phyloP scores from a whole-genome alignment of 1,140 invertebrate genomes.

The Galendromus occidentalis region DNA sequence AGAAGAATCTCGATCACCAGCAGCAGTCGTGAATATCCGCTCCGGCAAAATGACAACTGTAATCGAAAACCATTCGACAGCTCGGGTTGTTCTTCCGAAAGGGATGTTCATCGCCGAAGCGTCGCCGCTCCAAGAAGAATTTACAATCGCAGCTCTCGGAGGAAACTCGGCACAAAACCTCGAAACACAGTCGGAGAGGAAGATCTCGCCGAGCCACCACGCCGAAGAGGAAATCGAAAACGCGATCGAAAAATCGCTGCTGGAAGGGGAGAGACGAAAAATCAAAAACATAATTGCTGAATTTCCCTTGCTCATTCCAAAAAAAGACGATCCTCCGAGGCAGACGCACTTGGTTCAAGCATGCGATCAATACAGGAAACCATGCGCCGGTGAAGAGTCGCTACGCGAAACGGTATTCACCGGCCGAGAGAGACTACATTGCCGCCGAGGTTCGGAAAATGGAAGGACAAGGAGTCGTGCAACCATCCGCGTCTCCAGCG shows the following conservation, averaged over 20 bases:
- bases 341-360: conserved; percentile 15
- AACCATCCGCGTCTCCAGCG: conserved; percentile 19
- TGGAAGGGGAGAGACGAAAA: neutral
- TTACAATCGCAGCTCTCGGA: too few relatives aligned
- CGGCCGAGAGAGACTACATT: neutral
- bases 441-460: conserved; percentile 21
- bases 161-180: too few relatives aligned
- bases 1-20: too few relatives aligned
- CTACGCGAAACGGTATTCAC: neutral
- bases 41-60: too few relatives aligned
- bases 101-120: too few relatives aligned
- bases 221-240: neutral
- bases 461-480: conserved; percentile 24
- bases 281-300: neutral
- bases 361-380: conserved; percentile 22
- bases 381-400: conserved; percentile 17
- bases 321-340: neutral
- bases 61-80: too few relatives aligned
- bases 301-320: neutral
- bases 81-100: too few relatives aligned
- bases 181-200: too few relatives aligned
- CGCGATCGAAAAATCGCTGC: neutral
- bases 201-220: too few relatives aligned
- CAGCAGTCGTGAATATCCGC: too few relatives aligned
- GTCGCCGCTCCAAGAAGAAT: too few relatives aligned